These are phyloP conservation scores for Thunnus albacares DNA, from an alignment of 2,797 vertebrate genomes.

Conservation along the genomic window DNA sequence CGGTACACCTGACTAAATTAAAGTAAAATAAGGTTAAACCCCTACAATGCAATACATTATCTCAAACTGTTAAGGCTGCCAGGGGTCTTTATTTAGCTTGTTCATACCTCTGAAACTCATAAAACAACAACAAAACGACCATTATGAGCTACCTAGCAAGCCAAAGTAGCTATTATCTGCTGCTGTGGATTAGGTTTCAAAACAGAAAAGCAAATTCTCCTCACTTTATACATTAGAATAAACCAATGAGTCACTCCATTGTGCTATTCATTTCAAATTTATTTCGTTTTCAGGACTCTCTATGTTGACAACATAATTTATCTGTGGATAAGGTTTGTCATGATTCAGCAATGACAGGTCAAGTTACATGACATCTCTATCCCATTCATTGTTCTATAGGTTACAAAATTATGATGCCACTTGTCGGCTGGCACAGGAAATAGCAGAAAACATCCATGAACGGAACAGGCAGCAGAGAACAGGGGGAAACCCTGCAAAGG, in stretches of 20 bases:
- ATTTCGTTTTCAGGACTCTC: not conserved
- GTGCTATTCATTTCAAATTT: not conserved
- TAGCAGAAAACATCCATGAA: slow-evolving; percentile 95
- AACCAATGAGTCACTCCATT: too few relatives aligned
- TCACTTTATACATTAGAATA: not conserved
- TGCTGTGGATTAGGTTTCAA: not conserved
- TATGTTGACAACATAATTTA: not conserved
- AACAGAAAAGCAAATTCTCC: not conserved
- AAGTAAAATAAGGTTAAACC: not conserved
- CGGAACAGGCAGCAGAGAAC: slow-evolving; percentile 91
- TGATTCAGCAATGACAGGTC: not conserved
- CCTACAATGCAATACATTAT: not conserved
- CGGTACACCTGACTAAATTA: not conserved
- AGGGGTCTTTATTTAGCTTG: not conserved
- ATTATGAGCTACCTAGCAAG: not conserved
- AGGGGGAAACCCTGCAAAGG: slow-evolving; percentile 93
- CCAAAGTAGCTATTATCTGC: not conserved
- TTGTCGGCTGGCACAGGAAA: slow-evolving; percentile 92
- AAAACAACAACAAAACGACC: not conserved
- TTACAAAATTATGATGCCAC: slow-evolving; percentile 91
- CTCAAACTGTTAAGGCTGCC: not conserved
- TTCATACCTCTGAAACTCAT: too few relatives aligned
- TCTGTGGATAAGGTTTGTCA: not conserved
- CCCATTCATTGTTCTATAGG: slow-evolving; percentile 78
- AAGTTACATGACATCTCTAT: not conserved